A percentile compares a stretch with the other conserved stretches of the same genome.
These are phyloP conservation scores for Beris chalybata DNA, from an alignment of 2,888 invertebrate species.

Conservation along the genomic window DNA sequence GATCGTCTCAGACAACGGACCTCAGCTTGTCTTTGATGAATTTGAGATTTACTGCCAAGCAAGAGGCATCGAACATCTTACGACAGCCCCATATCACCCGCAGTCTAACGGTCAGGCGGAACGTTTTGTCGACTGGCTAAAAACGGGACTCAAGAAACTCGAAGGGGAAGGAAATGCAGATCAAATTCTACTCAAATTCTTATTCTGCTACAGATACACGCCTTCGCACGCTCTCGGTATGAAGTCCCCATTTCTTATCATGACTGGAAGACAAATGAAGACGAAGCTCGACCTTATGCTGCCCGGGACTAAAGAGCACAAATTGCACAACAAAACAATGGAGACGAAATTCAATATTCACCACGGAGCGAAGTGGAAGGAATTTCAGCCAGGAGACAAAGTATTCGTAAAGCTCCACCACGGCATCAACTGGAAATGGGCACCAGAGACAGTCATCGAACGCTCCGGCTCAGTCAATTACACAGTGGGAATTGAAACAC, in stretches of 20 bases:
- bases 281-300: conserved; percentile 3
- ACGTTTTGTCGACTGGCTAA: conserved; percentile 12
- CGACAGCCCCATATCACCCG: conserved; percentile 9
- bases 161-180: conserved; percentile 3
- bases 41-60: background rate
- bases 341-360: background rate
- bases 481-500: background rate
- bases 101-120: background rate
- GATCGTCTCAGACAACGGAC: background rate
- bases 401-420: background rate
- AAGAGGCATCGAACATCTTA: conserved; percentile 7
- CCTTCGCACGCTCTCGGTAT: conserved; percentile 10
- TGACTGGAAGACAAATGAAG: background rate
- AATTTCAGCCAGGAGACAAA: conserved; percentile 10
- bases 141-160: conserved; percentile 9
- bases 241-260: background rate
- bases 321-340: conserved; percentile 2
- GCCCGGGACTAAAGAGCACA: conserved; percentile 7
- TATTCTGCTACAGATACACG: conserved; percentile 6
- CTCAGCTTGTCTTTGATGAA: background rate
- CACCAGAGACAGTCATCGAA: background rate
- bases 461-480: background rate
- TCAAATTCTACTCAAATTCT: conserved; percentile 5
- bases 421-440: background rate
- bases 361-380: conserved; percentile 18